Evolutionary conservation across 2,888 invertebrate species (phyloP).

Genomic region (Cinara cedri): DNA sequence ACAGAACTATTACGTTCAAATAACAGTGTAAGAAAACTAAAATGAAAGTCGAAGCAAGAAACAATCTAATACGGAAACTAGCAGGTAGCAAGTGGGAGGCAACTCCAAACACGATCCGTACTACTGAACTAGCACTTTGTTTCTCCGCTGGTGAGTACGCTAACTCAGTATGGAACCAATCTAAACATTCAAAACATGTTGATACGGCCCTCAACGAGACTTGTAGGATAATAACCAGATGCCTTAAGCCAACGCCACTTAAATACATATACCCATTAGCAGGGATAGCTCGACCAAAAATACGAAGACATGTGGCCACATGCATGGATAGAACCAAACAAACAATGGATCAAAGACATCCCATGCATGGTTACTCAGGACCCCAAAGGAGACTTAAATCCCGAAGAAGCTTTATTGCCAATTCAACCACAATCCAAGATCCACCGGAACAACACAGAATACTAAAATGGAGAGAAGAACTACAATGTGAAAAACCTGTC

Average conservation of each 20-base stretch:
- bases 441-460: not conserved
- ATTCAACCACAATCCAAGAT: constrained; percentile 1
- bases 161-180: not conserved
- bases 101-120: not conserved
- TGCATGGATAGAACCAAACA: constrained; percentile 1
- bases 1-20: no score
- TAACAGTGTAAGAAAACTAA: not conserved
- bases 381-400: constrained; percentile 17
- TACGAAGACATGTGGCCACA: constrained; percentile 14
- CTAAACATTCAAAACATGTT: constrained; percentile 6
- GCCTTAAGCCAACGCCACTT: constrained; percentile 5
- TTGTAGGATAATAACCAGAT: constrained; percentile 22
- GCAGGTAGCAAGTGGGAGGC: not conserved
- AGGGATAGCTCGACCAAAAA: not conserved
- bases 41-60: constrained; percentile 4
- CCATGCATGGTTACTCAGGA: constrained; percentile 2
- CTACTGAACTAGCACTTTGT: not conserved
- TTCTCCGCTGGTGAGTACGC: constrained; percentile 1
- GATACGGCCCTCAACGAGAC: constrained; percentile 7
- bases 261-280: constrained; percentile 30
- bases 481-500: not conserved
- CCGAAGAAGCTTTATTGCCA: constrained; percentile 12
- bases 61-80: not conserved
- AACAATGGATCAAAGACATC: not conserved
- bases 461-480: constrained; percentile 1